phyloP scores from a whole-genome alignment of 2,113 vertebrate genomes.

The Phainopepla nitens region DNA sequence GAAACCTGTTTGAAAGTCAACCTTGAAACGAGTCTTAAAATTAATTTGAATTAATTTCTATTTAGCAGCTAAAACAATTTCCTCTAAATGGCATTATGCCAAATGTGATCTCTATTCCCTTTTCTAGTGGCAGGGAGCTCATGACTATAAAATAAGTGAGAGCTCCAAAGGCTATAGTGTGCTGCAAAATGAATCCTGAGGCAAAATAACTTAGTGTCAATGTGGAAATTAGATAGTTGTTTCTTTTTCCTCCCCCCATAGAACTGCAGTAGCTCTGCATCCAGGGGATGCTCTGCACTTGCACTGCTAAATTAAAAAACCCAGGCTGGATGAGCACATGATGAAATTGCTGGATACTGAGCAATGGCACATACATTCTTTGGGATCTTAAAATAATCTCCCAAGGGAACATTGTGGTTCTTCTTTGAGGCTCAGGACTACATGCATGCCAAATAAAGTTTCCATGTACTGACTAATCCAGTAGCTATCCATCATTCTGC shows the following conservation, averaged over 20 bases:
- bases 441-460: slow-evolving; percentile 18
- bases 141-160: neutral
- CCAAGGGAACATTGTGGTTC: slow-evolving; percentile 2
- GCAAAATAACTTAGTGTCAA: neutral
- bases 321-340: neutral
- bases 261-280: neutral
- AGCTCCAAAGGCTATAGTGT: neutral
- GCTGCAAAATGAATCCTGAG: neutral
- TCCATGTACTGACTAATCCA: slow-evolving; percentile 18
- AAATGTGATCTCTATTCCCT: neutral
- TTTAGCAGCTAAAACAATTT: neutral
- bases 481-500: neutral
- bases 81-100: neutral
- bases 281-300: neutral
- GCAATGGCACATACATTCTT: slow-evolving; percentile 3
- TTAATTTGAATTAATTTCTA: neutral
- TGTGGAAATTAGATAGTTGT: neutral
- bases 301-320: neutral
- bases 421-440: neutral
- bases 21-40: neutral
- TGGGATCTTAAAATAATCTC: slow-evolving; percentile 53
- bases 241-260: fast-evolving
- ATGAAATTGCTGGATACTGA: neutral
- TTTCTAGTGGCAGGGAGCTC: neutral
- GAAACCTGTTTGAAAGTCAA: neutral